Evolutionary conservation across 2,113 vertebrate species (phyloP), one percentile per base, ranked within the genome.

Genomic region (Microcebus tavaratra): DNA sequence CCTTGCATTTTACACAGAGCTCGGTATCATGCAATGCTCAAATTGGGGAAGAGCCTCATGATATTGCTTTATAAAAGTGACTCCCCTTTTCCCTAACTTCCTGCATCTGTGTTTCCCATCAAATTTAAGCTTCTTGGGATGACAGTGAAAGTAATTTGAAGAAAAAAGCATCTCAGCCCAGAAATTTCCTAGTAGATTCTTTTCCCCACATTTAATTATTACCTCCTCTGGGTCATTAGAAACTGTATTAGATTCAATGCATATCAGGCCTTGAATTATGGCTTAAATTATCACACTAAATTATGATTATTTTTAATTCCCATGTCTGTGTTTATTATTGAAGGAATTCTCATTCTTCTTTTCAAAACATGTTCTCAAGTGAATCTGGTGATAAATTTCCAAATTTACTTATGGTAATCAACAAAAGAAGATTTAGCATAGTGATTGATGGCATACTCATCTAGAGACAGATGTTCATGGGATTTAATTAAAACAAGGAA

Each of bases 341-440:
- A 85, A 95, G 45, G 72, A 83, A 70, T 75, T 78, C n/a, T 95
- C 48, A 48, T 0, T 96, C 55, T 94, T 95, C 27, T 75, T 75
- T 87, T 61, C 72, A 93, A 94, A 91, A 61, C 12, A 17, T 42
- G 3, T 73, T 84, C n/a, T 88, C 72, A 96, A 70, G 12, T 82
- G 10, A 85, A 67, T 85, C 10, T 90, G 72, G 6, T 81, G 59
- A 95, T 78, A 97, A 80, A 93, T 92, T 82, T 83, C 48, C 45
- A 95, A 85, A 88, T 95, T 90, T 97, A 90, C 36, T 82, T 88
- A 45, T 13, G 25, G 7, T 59, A 92, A 85, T 88, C 73, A 93
- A 53, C 78, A 97, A 95, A 88, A 94, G 50, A 95, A 97, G 91
- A 97, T 97, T 98, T 97, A 98, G 50, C 82, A 53, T 84, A 94